Conservation (phyloP, 2,113 vertebrate genomes). For the Myrmecobius fasciatus region DNA sequence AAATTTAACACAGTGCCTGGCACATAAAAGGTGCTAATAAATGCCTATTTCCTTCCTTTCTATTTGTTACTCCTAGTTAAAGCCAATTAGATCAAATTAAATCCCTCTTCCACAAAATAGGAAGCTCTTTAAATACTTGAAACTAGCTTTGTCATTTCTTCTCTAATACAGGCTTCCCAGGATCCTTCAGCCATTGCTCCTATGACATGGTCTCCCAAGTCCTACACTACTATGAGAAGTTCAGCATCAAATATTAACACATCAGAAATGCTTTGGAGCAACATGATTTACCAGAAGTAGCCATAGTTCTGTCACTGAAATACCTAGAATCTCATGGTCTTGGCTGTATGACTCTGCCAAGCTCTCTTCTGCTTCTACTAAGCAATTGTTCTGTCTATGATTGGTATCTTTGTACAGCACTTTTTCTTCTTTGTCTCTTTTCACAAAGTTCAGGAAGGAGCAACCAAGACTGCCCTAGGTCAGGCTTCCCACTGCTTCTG, state of each 20-base stretch:
- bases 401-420: too few relatives aligned
- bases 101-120: not conserved
- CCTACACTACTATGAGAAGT: not conserved
- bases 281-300: too few relatives aligned
- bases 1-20: not conserved
- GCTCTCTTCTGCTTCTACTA: too few relatives aligned
- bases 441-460: too few relatives aligned
- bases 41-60: not conserved
- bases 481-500: too few relatives aligned
- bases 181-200: not conserved
- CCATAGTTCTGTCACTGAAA: not conserved
- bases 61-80: not conserved
- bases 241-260: not conserved
- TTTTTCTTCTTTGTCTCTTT: too few relatives aligned
- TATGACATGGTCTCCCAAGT: not conserved
- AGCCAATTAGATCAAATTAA: not conserved
- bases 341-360: not conserved
- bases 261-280: not conserved
- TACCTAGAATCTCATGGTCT: not conserved
- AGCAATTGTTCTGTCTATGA: too few relatives aligned
- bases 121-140: not conserved
- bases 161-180: not conserved
- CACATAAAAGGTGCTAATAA: not conserved
- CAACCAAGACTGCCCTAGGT: too few relatives aligned
- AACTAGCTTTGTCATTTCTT: not conserved